A percentile compares a stretch with the other conserved stretches of the same genome.
Evolutionary conservation across 2,113 vertebrate species (phyloP).

Genomic region (Ailuropoda melanoleuca): DNA sequence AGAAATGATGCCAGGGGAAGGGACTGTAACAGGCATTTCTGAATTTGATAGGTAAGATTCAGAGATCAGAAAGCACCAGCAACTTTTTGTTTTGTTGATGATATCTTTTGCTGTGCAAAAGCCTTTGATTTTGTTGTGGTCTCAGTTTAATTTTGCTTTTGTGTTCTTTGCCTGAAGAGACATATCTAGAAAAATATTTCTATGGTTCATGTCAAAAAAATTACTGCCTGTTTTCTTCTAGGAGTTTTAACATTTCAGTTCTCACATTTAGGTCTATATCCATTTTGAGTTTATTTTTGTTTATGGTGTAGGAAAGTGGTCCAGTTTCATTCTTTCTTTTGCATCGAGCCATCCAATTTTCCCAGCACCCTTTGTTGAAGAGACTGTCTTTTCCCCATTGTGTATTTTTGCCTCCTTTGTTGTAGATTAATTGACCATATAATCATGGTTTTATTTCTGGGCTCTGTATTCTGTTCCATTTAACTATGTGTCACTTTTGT

Average conservation of each 20-base stretch:
- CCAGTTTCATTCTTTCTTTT: not conserved
- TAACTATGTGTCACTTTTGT: not conserved
- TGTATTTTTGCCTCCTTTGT: not conserved
- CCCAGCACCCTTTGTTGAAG: not conserved
- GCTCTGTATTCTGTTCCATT: not conserved
- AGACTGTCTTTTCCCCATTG: not conserved
- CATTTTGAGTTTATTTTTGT: not conserved
- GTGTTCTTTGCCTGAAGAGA: not conserved
- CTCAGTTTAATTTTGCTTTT: not conserved
- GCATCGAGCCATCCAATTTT: not conserved
- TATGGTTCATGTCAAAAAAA: not conserved
- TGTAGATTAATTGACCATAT: not conserved
- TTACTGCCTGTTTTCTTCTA: not conserved
- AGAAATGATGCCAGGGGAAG: not conserved
- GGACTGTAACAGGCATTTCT: not conserved
- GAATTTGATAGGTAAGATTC: not conserved
- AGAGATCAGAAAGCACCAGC: not conserved
- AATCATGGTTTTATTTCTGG: not conserved
- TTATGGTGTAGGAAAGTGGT: not conserved
- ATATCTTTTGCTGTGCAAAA: not conserved
- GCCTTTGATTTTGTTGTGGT: not conserved
- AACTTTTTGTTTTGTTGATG: not conserved
- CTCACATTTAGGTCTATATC: not conserved
- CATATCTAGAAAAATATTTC: not conserved
- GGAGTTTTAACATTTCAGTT: not conserved